Base-by-base conservation (phyloP, 2,113 vertebrate species). In the Circaetus cinerascens region DNA sequence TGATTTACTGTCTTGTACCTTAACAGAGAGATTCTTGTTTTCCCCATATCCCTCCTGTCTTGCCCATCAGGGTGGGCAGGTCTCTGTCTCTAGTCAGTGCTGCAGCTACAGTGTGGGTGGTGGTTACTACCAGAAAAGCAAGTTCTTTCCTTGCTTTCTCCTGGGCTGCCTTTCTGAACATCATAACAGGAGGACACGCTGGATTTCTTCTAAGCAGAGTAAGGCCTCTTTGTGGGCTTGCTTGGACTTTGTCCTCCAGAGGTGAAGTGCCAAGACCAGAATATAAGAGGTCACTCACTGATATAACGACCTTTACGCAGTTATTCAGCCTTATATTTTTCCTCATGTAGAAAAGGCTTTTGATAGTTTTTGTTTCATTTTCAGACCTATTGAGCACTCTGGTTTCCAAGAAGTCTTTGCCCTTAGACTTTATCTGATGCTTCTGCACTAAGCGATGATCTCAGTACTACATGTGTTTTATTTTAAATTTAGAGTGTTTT, bases 151-250 rank as follows among this genome's bases (percentile, higher is more conserved):
- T 81, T 66, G 12, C 4, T 71, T 76, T 71, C 9, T 51, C 7
- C 7, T 66, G 23, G 20, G 8, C 7, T 85, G 6, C 22, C 20
- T 64, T 75, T 75, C 30, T 53, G 22, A 69, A 29, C 14, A 46
- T 14, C 4, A 1, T 4, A 63, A 23, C 3, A 3, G 17, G 8
- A 69, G 3, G 29, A 21, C 22, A 63, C 0, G 0, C 2, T 23
- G 12, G 23, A 59, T 71, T 71, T 81, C 27, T 73, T 45, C 22
- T 50, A 10, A n/a, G 32, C 10, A 56, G 27, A 50, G 11, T 18
- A 38, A 56, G 6, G 23, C 13, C 2, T 43, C 32, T 50, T 48
- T 38, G 4, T 10, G 32, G 21, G 4, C 12, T 68, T 68, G 4
- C 13, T 78, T 83, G 43, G 74, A 23, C 40, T 75, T 79, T 48